Base-by-base conservation (phyloP, 2,113 vertebrate genomes). In the Bucco capensis region DNA sequence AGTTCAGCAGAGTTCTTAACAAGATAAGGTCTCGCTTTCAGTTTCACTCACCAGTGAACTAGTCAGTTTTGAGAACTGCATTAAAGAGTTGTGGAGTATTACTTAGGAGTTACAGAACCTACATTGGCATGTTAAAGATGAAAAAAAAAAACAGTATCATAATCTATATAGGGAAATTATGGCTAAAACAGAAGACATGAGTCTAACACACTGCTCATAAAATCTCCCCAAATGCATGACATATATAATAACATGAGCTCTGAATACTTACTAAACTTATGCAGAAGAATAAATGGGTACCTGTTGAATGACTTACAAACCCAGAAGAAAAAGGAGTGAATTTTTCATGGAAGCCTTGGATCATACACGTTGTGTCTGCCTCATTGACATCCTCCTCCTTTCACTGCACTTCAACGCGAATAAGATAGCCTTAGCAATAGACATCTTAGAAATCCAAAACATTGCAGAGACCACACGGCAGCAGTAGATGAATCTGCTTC, bases 191-290 rank as follows among this genome's bases (percentile, higher is more conserved):
- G 33, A 86, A 92, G 61, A 80, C 24, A 75, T 1, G 0, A 84
- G 67, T 70, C 71, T 89, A 61, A 85, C 14, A 81, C 30, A 51
- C 31, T 31, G 42, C 38, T 79, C 87, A 90, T 22, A 38, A 76
- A 80, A 76, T 60, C 46, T 90, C 50, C 72, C 66, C 78, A 90
- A 88, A 90, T 12, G 35, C 47, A 76, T 13, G 4, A 69, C 35
- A 73, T 38, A 86, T 25, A 27, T 27, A 81, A 62, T 46, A 95
- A 90, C 25, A 91, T 71, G 78, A 89, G 71, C 56, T 84, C 88
- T 42, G 31, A 87, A 89, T 95, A 96, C 95, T 96, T 96, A 96
- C 94, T 93, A 92, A 89, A 93, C 46, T 92, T 85, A 76, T 2
- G 75, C 56, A 91, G 93, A 94, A 58, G 77, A 82, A 69, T 84